These are phyloP conservation scores for Gobio occitaniae DNA, from an alignment of 2,797 vertebrate genomes.

Conservation along the genomic window DNA sequence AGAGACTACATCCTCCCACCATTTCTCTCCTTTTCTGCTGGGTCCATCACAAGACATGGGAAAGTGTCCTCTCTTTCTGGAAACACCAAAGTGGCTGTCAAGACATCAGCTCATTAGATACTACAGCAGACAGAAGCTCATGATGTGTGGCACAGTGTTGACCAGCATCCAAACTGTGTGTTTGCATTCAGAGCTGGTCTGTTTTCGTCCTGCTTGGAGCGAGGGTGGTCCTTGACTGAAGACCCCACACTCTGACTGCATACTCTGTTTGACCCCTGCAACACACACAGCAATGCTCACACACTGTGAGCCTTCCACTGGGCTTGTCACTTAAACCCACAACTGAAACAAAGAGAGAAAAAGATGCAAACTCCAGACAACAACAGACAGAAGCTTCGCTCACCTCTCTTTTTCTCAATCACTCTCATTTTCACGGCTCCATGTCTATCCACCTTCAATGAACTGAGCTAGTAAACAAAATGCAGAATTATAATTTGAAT, in stretches of 20 bases:
- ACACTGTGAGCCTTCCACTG: conserved; percentile 18
- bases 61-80: conserved; percentile 23
- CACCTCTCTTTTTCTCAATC: conserved; percentile 26
- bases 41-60: conserved; percentile 1
- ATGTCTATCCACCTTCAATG: conserved; percentile 53
- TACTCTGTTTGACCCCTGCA: conserved; percentile 35
- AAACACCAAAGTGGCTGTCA: conserved; percentile 8
- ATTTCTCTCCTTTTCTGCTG: conserved; percentile 57
- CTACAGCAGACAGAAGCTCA: background rate
- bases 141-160: conserved; percentile 24
- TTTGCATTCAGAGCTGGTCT: conserved; percentile 7
- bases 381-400: background rate
- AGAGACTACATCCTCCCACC: conserved; percentile 67
- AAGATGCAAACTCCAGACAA: background rate
- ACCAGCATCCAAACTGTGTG: conserved; percentile 27
- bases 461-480: background rate
- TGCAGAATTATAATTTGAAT: background rate
- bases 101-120: conserved; percentile 22
- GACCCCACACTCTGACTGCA: conserved; percentile 40
- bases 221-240: conserved; percentile 49
- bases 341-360: conserved; percentile 22
- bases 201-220: conserved; percentile 32
- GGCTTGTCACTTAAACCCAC: conserved; percentile 35
- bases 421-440: conserved; percentile 63
- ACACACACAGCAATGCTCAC: conserved; percentile 14